A percentile compares a stretch with the other conserved stretches of the same genome.
These are phyloP conservation scores for Ochotona princeps DNA, from an alignment of 2,113 vertebrate genomes.

Conservation along the genomic window DNA sequence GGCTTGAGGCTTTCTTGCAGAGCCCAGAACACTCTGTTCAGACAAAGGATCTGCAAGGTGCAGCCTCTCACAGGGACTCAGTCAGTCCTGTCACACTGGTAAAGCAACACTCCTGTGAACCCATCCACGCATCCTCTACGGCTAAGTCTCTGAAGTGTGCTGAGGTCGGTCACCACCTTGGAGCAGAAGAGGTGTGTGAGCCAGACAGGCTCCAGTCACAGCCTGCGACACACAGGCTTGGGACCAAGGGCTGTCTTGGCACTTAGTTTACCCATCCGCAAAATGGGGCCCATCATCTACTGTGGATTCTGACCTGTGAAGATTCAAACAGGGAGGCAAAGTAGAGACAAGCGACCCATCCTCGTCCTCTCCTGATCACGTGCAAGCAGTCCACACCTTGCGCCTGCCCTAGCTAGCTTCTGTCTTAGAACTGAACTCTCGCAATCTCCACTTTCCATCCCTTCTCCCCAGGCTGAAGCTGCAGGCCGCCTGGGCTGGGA, in stretches of 20 bases:
- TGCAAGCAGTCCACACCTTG: background rate
- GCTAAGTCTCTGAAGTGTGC: background rate
- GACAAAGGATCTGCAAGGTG: background rate
- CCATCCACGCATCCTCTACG: background rate
- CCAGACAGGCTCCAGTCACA: background rate
- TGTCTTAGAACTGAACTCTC: background rate
- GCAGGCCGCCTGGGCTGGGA: background rate
- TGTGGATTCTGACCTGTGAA: background rate
- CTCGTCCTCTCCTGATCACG: background rate
- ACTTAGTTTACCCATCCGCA: background rate
- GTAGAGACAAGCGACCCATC: background rate
- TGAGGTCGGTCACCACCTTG: background rate
- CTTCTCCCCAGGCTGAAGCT: background rate
- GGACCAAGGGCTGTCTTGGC: background rate
- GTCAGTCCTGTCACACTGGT: fast-evolving
- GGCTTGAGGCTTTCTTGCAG: background rate
- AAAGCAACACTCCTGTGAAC: background rate
- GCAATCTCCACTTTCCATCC: background rate
- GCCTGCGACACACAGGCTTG: background rate
- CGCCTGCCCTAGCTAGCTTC: background rate
- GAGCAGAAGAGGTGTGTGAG: background rate
- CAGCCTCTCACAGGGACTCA: background rate
- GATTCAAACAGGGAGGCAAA: background rate
- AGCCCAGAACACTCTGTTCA: background rate
- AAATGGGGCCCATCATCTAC: background rate